A percentile compares a stretch with the other conserved stretches of the same genome.
These are phyloP conservation scores for Tautogolabrus adspersus DNA, from an alignment of 2,113 vertebrate species.

Conservation along the genomic window DNA sequence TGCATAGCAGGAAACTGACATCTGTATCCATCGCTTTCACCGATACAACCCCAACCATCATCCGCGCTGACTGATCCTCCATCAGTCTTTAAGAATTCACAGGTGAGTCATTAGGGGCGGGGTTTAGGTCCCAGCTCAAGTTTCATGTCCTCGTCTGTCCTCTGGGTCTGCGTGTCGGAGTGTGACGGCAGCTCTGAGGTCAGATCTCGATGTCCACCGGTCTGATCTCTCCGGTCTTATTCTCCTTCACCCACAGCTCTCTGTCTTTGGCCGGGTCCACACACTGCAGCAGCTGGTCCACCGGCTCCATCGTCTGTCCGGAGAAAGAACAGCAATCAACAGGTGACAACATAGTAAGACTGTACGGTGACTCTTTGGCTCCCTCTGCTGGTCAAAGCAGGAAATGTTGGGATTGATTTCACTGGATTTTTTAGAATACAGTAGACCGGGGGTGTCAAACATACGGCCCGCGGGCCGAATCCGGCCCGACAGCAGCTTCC, in stretches of 20 bases:
- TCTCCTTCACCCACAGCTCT: conserved; percentile 96
- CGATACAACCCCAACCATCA: conserved; percentile 5
- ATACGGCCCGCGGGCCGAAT: no score
- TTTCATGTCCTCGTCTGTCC: conserved; percentile 19
- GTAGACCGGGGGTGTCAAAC: no score
- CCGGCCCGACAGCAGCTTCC: no score
- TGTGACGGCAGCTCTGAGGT: no score
- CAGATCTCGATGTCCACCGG: conserved; percentile 97
- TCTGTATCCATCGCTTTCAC: conserved; percentile 20
- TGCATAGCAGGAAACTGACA: conserved; percentile 21
- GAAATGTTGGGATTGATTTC: not conserved
- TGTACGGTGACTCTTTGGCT: not conserved
- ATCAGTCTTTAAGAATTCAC: conserved; percentile 23
- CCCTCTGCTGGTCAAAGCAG: conserved; percentile 24
- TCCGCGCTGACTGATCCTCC: conserved; percentile 5
- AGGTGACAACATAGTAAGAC: no score
- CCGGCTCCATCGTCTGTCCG: conserved; percentile 94
- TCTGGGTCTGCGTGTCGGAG: not conserved
- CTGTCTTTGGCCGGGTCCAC: conserved; percentile 95
- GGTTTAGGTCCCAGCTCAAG: conserved; percentile 11
- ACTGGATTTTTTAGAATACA: not conserved
- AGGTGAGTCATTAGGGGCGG: not conserved
- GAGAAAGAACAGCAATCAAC: conserved; percentile 28
- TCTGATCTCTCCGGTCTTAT: conserved; percentile 94
- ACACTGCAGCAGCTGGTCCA: conserved; percentile 95